Conservation (phyloP, 2,888 invertebrate genomes). For the Aspidiotus rigidus region DNA sequence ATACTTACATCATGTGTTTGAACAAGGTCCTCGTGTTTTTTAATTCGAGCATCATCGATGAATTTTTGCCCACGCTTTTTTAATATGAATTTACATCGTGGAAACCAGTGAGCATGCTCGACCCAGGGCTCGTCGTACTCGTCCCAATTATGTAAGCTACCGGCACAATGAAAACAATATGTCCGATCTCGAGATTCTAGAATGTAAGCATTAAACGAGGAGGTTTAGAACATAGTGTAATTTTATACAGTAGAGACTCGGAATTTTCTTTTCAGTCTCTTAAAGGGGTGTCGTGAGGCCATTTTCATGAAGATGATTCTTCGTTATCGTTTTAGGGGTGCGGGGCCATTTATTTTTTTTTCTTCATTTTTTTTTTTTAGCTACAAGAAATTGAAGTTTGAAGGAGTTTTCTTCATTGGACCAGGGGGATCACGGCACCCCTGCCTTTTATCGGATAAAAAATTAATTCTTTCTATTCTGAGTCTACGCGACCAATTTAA, state of each 20-base stretch:
- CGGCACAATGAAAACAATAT: conserved; percentile 87
- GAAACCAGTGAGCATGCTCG: conserved; percentile 88
- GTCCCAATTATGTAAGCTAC: conserved; percentile 89
- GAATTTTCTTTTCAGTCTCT: neutral
- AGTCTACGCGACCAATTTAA: no score
- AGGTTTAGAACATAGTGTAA: neutral
- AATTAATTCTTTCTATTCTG: no score
- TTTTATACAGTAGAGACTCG: neutral
- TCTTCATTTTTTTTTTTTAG: no score
- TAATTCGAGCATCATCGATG: conserved; percentile 47
- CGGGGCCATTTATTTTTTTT: neutral
- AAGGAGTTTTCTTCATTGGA: no score
- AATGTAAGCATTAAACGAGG: neutral
- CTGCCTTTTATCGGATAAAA: no score
- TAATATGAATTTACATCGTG: conserved; percentile 73
- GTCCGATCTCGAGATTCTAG: conserved; percentile 52
- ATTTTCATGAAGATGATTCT: conserved; percentile 9
- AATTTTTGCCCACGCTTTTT: conserved; percentile 71
- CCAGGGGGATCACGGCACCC: no score
- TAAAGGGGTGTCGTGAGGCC: neutral
- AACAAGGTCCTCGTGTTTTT: conserved; percentile 8
- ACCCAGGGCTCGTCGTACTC: conserved; percentile 85
- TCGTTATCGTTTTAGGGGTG: neutral
- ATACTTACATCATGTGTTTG: conserved; percentile 30
- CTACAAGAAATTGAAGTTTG: no score